Conservation (phyloP, 2,888 invertebrate genomes). For the Dorcus hopei region DNA sequence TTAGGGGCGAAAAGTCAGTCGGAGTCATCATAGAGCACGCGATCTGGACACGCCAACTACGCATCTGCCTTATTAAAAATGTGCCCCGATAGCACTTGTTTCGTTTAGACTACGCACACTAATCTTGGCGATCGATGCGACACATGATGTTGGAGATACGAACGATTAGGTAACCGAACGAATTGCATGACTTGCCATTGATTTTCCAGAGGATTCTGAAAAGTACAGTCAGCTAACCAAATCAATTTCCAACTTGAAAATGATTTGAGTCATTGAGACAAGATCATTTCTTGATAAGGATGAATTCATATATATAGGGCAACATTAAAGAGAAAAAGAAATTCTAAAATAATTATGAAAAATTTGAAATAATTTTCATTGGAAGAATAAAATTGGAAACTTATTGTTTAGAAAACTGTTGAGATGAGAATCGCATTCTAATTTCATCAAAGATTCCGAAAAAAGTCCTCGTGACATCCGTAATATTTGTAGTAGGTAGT, state of each 20-base stretch:
- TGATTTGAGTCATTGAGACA: no score
- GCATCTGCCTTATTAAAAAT: conserved; percentile 25
- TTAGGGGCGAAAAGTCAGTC: conserved; percentile 31
- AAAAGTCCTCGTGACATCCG: neutral
- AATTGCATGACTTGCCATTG: neutral
- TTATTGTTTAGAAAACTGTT: no score
- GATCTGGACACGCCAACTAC: conserved; percentile 26
- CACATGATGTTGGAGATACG: neutral
- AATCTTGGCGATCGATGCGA: no score
- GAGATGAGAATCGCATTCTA: neutral
- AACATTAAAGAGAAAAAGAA: no score
- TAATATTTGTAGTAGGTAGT: conserved; percentile 13
- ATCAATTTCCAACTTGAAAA: no score
- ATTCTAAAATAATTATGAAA: no score
- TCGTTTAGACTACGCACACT: no score
- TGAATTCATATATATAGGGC: no score
- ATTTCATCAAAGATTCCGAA: neutral
- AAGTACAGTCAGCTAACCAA: no score
- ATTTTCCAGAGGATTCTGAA: no score
- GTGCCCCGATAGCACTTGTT: neutral
- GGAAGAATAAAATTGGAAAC: neutral
- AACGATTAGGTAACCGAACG: neutral
- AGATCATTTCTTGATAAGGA: no score
- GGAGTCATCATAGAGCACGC: conserved; percentile 29
- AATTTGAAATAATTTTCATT: no score